These are phyloP conservation scores for Spilogale gracilis DNA, from an alignment of 2,113 vertebrate genomes.

Conservation along the genomic window DNA sequence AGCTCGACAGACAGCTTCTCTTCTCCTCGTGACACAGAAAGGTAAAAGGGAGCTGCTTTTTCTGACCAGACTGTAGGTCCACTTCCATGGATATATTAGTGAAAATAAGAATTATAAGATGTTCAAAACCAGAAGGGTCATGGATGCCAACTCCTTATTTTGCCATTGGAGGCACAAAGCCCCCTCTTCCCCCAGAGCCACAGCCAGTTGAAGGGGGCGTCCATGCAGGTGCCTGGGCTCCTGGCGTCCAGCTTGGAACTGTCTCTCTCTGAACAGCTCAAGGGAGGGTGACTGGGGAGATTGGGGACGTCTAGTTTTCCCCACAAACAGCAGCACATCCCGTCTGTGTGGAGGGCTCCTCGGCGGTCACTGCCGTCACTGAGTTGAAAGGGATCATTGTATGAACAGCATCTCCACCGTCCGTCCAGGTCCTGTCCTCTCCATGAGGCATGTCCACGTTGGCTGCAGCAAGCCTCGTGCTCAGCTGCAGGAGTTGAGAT, in stretches of 20 bases:
- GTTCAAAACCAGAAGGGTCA: neutral
- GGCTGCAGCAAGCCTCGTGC: fast-evolving
- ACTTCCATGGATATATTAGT: neutral
- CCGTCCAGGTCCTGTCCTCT: neutral
- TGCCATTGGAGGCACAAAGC: neutral
- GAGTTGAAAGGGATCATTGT: neutral
- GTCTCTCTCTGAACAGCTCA: neutral
- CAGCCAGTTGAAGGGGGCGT: fast-evolving
- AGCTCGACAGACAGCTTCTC: no score
- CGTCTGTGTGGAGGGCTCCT: neutral
- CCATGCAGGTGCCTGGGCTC: no score
- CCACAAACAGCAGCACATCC: neutral
- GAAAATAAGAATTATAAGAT: neutral
- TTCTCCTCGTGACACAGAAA: neutral
- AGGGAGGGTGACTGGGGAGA: neutral
- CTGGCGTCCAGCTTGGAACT: neutral
- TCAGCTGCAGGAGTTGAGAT: neutral
- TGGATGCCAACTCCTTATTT: neutral
- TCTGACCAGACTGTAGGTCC: neutral
- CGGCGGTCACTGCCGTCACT: neutral
- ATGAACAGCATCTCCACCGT: fast-evolving
- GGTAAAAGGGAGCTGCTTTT: neutral
- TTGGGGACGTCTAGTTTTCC: neutral
- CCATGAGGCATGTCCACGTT: fast-evolving
- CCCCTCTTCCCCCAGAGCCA: neutral